Evolutionary conservation across 2,888 invertebrate species (phyloP).

Genomic region (Lasioglossum calceatum): DNA sequence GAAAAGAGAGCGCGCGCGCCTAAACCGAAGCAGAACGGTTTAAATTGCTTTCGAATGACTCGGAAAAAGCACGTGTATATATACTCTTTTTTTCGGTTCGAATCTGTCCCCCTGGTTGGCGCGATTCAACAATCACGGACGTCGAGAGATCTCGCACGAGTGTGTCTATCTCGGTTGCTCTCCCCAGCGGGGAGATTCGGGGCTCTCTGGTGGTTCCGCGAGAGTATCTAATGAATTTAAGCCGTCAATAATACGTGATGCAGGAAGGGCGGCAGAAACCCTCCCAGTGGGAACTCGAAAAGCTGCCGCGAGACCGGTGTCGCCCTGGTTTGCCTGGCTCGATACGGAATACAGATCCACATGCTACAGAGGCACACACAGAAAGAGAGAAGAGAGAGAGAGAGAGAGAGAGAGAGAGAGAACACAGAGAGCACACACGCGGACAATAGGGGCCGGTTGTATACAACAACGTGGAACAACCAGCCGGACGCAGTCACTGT

Average conservation of each 20-base stretch:
- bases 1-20: background rate
- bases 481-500: slow-evolving; percentile 74
- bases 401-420: background rate
- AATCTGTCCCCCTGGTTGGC: background rate
- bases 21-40: background rate
- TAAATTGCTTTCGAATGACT: slow-evolving; percentile 11
- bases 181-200: slow-evolving; percentile 15
- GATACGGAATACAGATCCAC: slow-evolving; percentile 34
- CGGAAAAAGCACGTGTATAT: background rate
- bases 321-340: slow-evolving; percentile 55
- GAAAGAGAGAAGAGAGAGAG: too few relatives aligned
- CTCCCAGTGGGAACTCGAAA: slow-evolving; percentile 65
- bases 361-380: slow-evolving; percentile 15
- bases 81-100: background rate
- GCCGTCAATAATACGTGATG: slow-evolving; percentile 73
- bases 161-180: slow-evolving; percentile 14
- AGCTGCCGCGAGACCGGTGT: slow-evolving; percentile 53
- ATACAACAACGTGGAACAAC: slow-evolving; percentile 41
- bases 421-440: slow-evolving; percentile 7
- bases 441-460: slow-evolving; percentile 47
- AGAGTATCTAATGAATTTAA: slow-evolving; percentile 76
- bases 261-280: slow-evolving; percentile 47
- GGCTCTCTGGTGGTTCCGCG: slow-evolving; percentile 43
- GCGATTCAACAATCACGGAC: slow-evolving; percentile 36
- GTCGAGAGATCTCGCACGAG: background rate